Evolutionary conservation across 2,113 vertebrate species (phyloP).

Genomic region (Anoura caudifer): DNA sequence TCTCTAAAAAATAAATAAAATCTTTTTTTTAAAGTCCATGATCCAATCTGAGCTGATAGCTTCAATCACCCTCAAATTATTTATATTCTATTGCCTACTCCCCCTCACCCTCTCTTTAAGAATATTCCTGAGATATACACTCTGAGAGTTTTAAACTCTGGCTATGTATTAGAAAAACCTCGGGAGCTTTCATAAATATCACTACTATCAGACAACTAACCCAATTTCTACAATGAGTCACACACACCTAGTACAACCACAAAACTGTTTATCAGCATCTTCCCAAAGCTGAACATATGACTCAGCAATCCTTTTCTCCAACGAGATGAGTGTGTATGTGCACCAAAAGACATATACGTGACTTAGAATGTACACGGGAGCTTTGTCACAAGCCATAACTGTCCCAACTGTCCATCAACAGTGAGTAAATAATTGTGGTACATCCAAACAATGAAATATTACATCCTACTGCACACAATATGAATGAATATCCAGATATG

Average conservation of each 20-base stretch:
- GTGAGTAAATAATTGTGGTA: neutral
- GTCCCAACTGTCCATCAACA: neutral
- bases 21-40: neutral
- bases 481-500: neutral
- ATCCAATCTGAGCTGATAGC: neutral
- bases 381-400: neutral
- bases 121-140: neutral
- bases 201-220: neutral
- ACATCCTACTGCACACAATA: neutral
- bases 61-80: neutral
- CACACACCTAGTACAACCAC: neutral
- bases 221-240: neutral
- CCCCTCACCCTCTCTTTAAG: neutral
- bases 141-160: neutral
- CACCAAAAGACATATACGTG: neutral
- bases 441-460: neutral
- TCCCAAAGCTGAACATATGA: neutral
- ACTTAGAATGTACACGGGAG: neutral
- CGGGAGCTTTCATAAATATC: neutral
- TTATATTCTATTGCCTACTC: neutral
- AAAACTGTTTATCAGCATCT: neutral
- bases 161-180: neutral
- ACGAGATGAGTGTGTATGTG: neutral
- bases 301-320: neutral
- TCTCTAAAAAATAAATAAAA: too few species aligned